phyloP scores from a whole-genome alignment of 2,113 vertebrate genomes.

The Lamprologus ornatipinnis region DNA sequence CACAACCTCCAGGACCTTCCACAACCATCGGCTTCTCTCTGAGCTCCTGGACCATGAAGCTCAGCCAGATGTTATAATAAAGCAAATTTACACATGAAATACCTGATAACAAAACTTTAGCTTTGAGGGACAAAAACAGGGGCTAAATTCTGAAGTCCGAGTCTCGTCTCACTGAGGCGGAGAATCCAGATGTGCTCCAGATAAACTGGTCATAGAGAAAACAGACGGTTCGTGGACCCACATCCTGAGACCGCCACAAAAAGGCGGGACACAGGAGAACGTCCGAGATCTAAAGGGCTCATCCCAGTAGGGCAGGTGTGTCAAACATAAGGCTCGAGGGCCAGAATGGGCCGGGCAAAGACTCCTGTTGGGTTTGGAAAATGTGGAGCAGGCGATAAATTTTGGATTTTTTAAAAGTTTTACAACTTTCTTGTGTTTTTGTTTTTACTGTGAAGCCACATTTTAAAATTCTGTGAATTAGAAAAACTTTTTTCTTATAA shows the following conservation, averaged over 20 bases:
- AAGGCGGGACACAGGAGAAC: neutral
- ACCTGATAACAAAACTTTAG: neutral
- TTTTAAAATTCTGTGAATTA: neutral
- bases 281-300: fast-evolving
- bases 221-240: fast-evolving
- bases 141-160: no score
- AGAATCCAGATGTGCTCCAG: neutral
- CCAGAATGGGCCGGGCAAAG: neutral
- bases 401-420: neutral
- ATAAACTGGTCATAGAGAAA: fast-evolving
- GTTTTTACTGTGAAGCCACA: neutral
- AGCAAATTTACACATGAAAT: neutral
- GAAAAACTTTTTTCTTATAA: neutral
- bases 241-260: neutral
- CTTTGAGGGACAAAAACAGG: neutral
- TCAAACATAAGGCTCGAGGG: neutral
- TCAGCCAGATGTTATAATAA: neutral
- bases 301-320: neutral
- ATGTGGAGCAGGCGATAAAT: neutral
- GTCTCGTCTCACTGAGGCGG: neutral
- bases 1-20: neutral
- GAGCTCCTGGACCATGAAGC: neutral
- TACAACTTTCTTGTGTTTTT: neutral
- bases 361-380: neutral
- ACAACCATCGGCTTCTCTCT: neutral